phyloP scores from a whole-genome alignment of 2,113 vertebrate species.

The Corythornis vintsioides region DNA sequence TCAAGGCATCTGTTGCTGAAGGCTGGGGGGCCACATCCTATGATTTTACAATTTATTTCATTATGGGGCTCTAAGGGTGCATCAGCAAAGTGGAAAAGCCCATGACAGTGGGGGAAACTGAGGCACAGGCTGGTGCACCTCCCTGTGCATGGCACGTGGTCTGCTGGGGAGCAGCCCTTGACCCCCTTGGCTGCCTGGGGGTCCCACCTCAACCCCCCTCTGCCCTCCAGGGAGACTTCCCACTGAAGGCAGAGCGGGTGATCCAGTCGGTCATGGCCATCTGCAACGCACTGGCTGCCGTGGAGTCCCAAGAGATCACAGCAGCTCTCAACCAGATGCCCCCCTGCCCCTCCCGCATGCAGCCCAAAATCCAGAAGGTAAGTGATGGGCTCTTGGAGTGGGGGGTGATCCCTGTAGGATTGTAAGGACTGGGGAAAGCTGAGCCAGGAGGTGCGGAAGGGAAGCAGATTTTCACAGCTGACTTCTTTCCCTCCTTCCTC shows the following conservation, averaged over 20 bases:
- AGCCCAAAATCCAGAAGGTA: conserved; percentile 93
- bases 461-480: not conserved
- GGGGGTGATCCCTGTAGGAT: not conserved
- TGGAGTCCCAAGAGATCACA: conserved; percentile 93
- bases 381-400: rapidly evolving
- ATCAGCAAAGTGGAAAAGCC: not conserved
- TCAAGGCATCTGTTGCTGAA: not conserved
- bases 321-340: conserved; percentile 90
- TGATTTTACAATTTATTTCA: rapidly evolving
- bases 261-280: conserved; percentile 95
- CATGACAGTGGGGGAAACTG: not conserved
- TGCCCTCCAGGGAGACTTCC: conserved; percentile 80
- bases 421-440: not conserved
- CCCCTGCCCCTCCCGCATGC: conserved; percentile 92
- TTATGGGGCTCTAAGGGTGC: not conserved
- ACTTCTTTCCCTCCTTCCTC: not conserved
- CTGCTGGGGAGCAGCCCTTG: not conserved
- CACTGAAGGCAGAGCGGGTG: conserved; percentile 86
- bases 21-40: not conserved
- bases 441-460: not conserved
- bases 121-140: not conserved
- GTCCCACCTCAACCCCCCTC: not conserved
- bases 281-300: conserved; percentile 88
- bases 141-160: rapidly evolving
- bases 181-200: rapidly evolving